Conservation (phyloP, 2,797 vertebrate species). For the Crocidura indochinensis region DNA sequence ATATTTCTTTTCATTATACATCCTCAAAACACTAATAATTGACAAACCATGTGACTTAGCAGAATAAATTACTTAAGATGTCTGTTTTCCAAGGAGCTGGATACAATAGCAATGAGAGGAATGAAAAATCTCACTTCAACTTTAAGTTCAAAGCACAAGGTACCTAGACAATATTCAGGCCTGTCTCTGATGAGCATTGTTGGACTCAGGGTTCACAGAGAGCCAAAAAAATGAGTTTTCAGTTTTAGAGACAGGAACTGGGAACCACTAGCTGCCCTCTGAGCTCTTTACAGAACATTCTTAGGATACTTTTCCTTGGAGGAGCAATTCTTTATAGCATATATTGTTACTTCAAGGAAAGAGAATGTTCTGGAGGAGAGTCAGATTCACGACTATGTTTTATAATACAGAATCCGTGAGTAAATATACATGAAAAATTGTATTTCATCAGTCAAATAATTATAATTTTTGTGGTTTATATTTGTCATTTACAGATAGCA, state of each 20-base stretch:
- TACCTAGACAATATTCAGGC: neutral
- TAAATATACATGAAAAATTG: neutral
- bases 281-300: neutral
- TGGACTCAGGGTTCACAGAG: neutral
- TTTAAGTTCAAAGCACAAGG: neutral
- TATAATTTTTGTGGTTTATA: neutral
- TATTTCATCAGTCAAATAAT: neutral
- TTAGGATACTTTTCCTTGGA: neutral
- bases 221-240: neutral
- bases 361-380: neutral
- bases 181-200: neutral
- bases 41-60: neutral
- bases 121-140: neutral
- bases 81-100: constrained; percentile 65
- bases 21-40: neutral
- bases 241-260: neutral
- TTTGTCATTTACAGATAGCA: constrained; percentile 19
- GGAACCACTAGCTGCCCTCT: neutral
- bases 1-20: neutral
- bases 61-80: neutral
- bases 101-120: neutral
- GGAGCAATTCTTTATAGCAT: neutral
- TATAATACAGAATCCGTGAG: neutral
- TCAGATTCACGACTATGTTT: neutral
- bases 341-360: neutral